Evolutionary conservation across 2,113 vertebrate genomes (phyloP).

Genomic region (human (Homo sapiens)): DNA sequence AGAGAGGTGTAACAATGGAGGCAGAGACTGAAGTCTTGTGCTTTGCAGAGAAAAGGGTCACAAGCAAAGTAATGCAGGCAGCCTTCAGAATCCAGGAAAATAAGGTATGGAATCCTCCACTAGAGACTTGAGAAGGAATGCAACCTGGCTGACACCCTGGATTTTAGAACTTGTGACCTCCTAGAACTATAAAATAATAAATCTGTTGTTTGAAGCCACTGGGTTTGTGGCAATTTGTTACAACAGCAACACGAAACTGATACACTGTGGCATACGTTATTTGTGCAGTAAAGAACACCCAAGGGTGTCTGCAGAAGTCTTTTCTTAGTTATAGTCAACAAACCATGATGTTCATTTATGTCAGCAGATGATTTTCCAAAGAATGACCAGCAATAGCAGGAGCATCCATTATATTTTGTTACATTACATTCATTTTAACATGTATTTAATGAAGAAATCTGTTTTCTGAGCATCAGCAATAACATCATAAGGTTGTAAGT

Average conservation of each 20-base stretch:
- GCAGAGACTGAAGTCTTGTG: background rate
- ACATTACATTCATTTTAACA: background rate
- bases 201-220: background rate
- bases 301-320: background rate
- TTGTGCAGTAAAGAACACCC: background rate
- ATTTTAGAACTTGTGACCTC: background rate
- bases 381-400: background rate
- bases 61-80: background rate
- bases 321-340: background rate
- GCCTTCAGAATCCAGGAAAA: background rate
- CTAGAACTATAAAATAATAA: background rate
- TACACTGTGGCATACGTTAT: background rate
- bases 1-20: background rate
- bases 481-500: background rate
- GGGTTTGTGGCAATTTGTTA: background rate
- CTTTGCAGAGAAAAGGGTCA: background rate
- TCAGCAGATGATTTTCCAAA: background rate
- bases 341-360: background rate
- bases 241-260: background rate
- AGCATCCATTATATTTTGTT: background rate
- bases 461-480: background rate
- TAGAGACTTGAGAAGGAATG: background rate
- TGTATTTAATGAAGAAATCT: background rate
- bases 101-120: background rate
- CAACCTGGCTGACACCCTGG: background rate